A percentile compares a stretch with the other conserved stretches of the same genome.
These are phyloP conservation scores for Rissa tridactyla DNA, from an alignment of 2,113 vertebrate species.

Conservation along the genomic window DNA sequence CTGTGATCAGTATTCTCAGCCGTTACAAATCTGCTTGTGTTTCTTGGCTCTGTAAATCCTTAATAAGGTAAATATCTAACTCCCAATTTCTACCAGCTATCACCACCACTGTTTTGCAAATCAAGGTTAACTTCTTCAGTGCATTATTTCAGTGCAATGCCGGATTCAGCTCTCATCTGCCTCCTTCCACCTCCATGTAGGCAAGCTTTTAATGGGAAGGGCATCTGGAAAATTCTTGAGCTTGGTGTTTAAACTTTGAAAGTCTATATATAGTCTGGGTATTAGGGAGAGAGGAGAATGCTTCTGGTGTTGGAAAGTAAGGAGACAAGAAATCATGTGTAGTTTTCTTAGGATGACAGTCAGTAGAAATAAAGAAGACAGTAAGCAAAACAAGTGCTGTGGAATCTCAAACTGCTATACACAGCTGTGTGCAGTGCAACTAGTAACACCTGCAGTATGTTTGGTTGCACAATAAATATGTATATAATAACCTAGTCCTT, in stretches of 20 bases:
- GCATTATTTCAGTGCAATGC: background rate
- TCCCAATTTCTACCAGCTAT: background rate
- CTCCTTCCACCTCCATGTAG: background rate
- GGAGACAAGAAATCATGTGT: background rate
- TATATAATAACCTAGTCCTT: background rate
- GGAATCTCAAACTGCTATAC: background rate
- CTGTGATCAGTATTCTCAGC: background rate
- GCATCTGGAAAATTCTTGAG: background rate
- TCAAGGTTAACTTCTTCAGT: background rate
- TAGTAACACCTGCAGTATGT: background rate
- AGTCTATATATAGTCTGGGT: background rate
- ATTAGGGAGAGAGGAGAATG: background rate
- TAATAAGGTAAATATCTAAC: background rate
- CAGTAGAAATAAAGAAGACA: background rate
- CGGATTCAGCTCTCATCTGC: background rate
- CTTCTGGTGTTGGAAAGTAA: background rate
- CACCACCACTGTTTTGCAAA: background rate
- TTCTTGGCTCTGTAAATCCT: background rate
- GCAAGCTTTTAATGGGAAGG: background rate
- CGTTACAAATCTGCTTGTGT: background rate
- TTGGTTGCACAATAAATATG: background rate
- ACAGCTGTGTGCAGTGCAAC: background rate
- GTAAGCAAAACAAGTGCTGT: background rate
- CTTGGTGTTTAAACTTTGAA: background rate
- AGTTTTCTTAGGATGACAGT: background rate